Evolutionary conservation across 2,888 invertebrate genomes (phyloP), one percentile per base, ranked within the genome.

Genomic region (Lasioglossum figueresi): DNA sequence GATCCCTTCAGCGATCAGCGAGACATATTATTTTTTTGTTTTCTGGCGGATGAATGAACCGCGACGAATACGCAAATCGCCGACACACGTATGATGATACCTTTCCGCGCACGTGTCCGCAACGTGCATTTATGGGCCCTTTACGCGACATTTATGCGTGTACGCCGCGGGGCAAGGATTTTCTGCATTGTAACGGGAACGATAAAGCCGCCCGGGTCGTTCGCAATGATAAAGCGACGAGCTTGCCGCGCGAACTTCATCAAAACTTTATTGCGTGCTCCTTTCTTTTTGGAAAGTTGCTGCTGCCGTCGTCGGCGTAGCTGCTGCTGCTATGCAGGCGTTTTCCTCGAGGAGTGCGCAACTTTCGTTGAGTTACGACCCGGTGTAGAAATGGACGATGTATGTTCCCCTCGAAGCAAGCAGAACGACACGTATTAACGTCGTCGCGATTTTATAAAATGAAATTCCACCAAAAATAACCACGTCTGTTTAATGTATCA

Each of bases 61-160:
- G 10, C 14, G 31, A 27, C n/a, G 14, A 52, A 34, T 48, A 31
- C 8, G 37, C 63, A 45, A 73, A 34, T 59, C 31, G 31, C 19
- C 43, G n/a, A 23, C 37, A 19, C 14, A 14, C 40, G 48, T 40
- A 27, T 16, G 40, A 27, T 16, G 31, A 75, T 31, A 27, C 52
- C 34, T 37, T 70, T 8, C 14, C 27, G 27, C 52, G 27, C 84
- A 66, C 71, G 79, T 79, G 84, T 66, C 27, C 79, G 19, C 37
- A 31, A 40, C 31, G 71, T 56, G 63, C 71, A 56, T 84, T 79
- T 84, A 84, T 34, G 56, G 37, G 43, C n/a, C 34, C 43, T 84
- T 84, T 84, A 78, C 84, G 71, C 84, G 74, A 84, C 85, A 76
- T 84, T 84, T 84, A 84, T 84, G 79, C 75, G 76, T 43, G 73